Base-by-base conservation (phyloP, 2,797 vertebrate species). In the Crenichthys baileyi region DNA sequence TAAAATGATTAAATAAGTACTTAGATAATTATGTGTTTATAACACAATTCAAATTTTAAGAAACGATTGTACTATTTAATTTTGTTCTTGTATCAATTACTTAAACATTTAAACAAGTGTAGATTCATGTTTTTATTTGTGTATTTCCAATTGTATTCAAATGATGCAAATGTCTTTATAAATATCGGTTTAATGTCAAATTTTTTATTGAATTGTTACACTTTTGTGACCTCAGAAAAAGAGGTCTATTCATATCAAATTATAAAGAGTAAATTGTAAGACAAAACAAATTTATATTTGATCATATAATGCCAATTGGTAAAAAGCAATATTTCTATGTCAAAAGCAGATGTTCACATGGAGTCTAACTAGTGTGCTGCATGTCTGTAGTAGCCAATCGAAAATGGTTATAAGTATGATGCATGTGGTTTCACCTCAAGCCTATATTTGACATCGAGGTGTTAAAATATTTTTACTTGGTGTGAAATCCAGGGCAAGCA, bases 371-470 rank as follows among this genome's bases (percentile, higher is more conserved):
- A 53, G 63, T 24, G 2, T 22, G 39, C 63, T 41, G 0, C 41
- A 20, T 67, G 18, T 55, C 31, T 50, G 9, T 24, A 13, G 63
- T 20, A 24, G 20, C 36, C 9, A 9, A 50, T 22, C 2, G 22
- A 8, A 41, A 22, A 18, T 39, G 4, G 18, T 36, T 24, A 63
- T 36, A 50, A 75, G 63, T 78, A 56, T 39, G 41, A 3, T 56
- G 75, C 29, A 72, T 44, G 60, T 16, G 44, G 75, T 26, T 36
- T 13, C 39, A 24, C 63, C 22, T 15, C 1, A 48, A 76, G 24
- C 68, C 3, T 2, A 31, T 73, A 63, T 76, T 76, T 51, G 73
- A 12, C 4, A 79, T 76, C 55, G 44, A 75, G 0, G 73, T 61
- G 72, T 61, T 48, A 48, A 72, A 31, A 77, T 31, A 24, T 77